These are phyloP conservation scores for Mycteria americana DNA, from an alignment of 2,797 vertebrate genomes.

Conservation along the genomic window DNA sequence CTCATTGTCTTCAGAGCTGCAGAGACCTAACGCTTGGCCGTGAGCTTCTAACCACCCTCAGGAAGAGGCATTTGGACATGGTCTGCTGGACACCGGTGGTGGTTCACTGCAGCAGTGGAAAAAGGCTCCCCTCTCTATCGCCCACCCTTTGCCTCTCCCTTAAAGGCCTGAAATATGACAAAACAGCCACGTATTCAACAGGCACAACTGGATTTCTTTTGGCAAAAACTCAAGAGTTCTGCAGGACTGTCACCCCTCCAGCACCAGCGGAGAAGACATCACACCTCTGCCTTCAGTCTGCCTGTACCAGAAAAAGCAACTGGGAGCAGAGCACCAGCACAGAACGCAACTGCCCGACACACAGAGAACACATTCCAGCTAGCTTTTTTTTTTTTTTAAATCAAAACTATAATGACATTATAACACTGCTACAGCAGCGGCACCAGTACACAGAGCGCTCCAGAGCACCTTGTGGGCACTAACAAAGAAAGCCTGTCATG, in stretches of 20 bases:
- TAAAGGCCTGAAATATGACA: neutral
- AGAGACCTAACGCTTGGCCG: neutral
- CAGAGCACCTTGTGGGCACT: neutral
- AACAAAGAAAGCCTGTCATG: neutral
- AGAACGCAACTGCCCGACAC: fast-evolving
- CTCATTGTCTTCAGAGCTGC: neutral
- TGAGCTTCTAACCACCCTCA: neutral
- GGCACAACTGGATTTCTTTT: neutral
- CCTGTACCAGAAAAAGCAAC: neutral
- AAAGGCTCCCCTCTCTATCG: neutral
- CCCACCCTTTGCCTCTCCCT: neutral
- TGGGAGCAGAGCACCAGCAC: neutral
- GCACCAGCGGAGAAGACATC: neutral
- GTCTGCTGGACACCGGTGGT: neutral
- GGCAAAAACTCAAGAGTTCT: neutral
- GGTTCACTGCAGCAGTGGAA: neutral
- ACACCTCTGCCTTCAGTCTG: neutral
- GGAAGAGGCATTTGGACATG: neutral
- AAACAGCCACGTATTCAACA: neutral
- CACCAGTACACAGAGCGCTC: neutral
- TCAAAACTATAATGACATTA: neutral
- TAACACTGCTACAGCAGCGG: neutral
- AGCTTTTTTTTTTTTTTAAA: neutral
- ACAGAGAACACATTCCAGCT: fast-evolving
- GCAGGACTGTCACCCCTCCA: neutral